Conservation (phyloP, 2,113 vertebrate genomes). For the Hyperopisus bebe region DNA sequence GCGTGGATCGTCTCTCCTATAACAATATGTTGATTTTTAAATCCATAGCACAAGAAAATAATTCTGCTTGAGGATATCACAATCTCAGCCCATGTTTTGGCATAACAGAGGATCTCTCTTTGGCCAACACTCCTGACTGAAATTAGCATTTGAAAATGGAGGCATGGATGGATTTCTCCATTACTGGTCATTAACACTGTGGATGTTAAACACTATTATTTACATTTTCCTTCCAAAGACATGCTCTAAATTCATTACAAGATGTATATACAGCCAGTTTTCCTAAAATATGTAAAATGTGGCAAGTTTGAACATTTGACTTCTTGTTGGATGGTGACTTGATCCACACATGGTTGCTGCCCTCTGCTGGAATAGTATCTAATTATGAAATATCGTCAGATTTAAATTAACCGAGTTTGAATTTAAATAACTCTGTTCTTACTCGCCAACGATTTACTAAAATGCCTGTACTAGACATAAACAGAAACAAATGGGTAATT, state of each 20-base stretch:
- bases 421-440: background rate
- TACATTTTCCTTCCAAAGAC: background rate
- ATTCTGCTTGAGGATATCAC: background rate
- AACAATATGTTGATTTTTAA: background rate
- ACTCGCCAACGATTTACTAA: background rate
- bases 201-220: background rate
- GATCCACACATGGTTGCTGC: conserved; percentile 21
- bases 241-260: background rate
- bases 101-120: background rate
- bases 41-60: background rate
- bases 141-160: background rate
- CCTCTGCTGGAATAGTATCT: conserved; percentile 27
- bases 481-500: no score
- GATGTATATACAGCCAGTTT: background rate
- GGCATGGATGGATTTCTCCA: background rate
- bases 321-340: background rate
- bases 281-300: background rate
- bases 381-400: background rate
- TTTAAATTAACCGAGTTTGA: background rate
- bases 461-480: background rate
- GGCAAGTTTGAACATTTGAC: background rate
- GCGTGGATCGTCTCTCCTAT: background rate
- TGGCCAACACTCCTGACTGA: background rate
- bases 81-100: background rate
- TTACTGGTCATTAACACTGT: background rate